Percentiles rank a stretch among this genome's conserved stretches.
phyloP scores from a whole-genome alignment of 2,888 invertebrate genomes.

The Neoscelio sp. region DNA sequence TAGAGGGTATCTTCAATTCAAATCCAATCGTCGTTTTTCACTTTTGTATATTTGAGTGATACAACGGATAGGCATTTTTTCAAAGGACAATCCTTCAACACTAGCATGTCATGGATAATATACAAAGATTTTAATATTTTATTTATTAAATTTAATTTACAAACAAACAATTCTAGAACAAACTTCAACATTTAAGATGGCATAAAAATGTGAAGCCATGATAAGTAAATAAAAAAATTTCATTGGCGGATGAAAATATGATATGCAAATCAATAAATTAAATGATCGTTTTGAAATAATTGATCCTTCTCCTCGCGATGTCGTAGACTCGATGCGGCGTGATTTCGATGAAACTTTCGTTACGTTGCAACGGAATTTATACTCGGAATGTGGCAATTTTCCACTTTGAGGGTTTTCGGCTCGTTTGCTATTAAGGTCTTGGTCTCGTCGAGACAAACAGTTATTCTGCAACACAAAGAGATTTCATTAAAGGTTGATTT shows the following conservation, averaged over 20 bases:
- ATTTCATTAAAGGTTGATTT: slow-evolving; percentile 43
- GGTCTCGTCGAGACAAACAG: slow-evolving; percentile 88
- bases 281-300: slow-evolving; percentile 34
- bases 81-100: too few relatives aligned
- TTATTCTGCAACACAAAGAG: slow-evolving; percentile 84
- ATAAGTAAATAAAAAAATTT: too few relatives aligned
- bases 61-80: too few relatives aligned
- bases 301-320: slow-evolving; percentile 23
- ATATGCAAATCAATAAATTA: slow-evolving; percentile 61
- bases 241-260: slow-evolving; percentile 12
- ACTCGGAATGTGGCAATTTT: slow-evolving; percentile 73
- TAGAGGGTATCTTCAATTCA: slow-evolving; percentile 16
- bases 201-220: too few relatives aligned
- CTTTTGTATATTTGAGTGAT: slow-evolving; percentile 1
- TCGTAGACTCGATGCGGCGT: slow-evolving; percentile 68
- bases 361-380: slow-evolving; percentile 76
- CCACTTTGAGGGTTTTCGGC: slow-evolving; percentile 83
- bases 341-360: slow-evolving; percentile 59
- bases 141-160: too few relatives aligned
- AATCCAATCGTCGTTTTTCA: too few relatives aligned
- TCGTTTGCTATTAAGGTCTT: slow-evolving; percentile 88
- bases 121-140: too few relatives aligned
- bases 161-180: too few relatives aligned
- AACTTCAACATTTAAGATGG: too few relatives aligned
- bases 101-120: too few relatives aligned